Conservation (phyloP, 2,113 vertebrate genomes). For the Cyanoramphus novaezelandiae region DNA sequence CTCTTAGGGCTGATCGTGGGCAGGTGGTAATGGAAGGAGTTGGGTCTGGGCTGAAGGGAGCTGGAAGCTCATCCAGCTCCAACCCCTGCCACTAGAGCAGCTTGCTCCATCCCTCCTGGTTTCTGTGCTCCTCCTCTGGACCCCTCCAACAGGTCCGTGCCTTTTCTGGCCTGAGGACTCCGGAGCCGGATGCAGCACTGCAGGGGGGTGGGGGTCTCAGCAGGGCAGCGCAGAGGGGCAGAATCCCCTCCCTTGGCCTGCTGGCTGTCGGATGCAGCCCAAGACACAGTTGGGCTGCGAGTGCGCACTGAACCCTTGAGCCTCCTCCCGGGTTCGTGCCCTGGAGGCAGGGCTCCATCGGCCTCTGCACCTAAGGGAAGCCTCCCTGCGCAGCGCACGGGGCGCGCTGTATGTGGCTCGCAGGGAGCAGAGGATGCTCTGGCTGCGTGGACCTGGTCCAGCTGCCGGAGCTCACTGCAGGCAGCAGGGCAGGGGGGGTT, state of each 20-base stretch:
- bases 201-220: not conserved
- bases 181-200: not conserved
- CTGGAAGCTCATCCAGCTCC: not conserved
- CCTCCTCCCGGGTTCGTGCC: not conserved
- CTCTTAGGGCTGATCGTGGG: not conserved
- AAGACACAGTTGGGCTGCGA: not conserved
- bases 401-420: not conserved
- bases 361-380: not conserved
- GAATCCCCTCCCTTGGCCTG: not conserved
- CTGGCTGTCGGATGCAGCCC: not conserved
- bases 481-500: not conserved
- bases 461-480: not conserved
- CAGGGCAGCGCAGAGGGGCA: not conserved
- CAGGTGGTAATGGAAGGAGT: not conserved
- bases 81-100: not conserved
- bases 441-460: not conserved
- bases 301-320: not conserved
- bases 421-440: not conserved
- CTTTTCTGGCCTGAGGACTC: not conserved
- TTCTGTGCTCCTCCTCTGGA: not conserved
- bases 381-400: not conserved
- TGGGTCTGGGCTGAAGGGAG: not conserved
- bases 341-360: not conserved
- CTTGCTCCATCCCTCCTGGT: not conserved
- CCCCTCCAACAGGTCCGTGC: not conserved